These are phyloP conservation scores for Macaria liturata DNA, from an alignment of 2,888 invertebrate genomes.

Conservation along the genomic window DNA sequence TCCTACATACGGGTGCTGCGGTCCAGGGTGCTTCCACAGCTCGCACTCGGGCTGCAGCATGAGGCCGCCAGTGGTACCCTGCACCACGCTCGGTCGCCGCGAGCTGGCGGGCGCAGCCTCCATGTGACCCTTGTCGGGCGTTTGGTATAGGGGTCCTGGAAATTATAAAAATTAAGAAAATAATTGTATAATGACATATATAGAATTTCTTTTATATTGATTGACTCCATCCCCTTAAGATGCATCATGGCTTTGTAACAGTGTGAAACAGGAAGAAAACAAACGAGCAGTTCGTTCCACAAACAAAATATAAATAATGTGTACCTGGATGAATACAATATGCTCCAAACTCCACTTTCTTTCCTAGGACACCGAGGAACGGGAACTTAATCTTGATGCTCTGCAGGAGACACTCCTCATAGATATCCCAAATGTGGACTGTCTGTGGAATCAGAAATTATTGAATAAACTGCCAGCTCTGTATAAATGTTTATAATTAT, in stretches of 20 bases:
- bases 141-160: constrained; percentile 66
- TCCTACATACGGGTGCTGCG: constrained; percentile 42
- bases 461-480: too few species aligned
- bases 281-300: too few species aligned
- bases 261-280: too few species aligned
- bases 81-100: constrained; percentile 58
- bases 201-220: too few species aligned
- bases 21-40: constrained; percentile 28
- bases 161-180: too few species aligned
- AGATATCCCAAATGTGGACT: constrained; percentile 84
- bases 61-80: constrained; percentile 60
- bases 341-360: constrained; percentile 82
- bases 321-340: constrained; percentile 79
- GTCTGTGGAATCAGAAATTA: constrained; percentile 58
- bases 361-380: constrained; percentile 80
- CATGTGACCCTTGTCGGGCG: constrained; percentile 31
- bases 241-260: too few species aligned
- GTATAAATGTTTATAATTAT: too few species aligned
- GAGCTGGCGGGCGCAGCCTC: constrained; percentile 43
- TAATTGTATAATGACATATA: too few species aligned
- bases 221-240: too few species aligned
- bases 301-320: background rate
- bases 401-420: constrained; percentile 82
- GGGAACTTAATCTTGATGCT: constrained; percentile 82
- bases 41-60: constrained; percentile 45